Base-by-base conservation (phyloP, 2,113 vertebrate genomes). In the Taxidea taxus region DNA sequence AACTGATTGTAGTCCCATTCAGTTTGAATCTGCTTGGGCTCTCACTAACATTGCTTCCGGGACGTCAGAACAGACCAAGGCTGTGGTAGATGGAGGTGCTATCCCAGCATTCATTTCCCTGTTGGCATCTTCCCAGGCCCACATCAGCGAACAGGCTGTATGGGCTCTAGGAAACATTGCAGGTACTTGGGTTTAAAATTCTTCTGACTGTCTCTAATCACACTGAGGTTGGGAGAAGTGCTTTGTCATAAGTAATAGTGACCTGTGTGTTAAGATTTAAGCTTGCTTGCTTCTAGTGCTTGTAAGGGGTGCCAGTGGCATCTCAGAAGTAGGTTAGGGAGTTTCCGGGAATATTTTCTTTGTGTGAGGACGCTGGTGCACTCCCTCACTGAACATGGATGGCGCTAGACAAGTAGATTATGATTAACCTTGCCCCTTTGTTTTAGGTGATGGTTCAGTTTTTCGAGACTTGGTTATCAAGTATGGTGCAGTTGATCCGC, bases 161-260 rank as follows among this genome's bases (percentile, higher is more conserved):
- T 99, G 99, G 99, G 99, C 99, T 2, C 91, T 99, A 20, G 99
- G 99, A 64, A 99, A 99, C 78, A 99, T 99, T 78, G 99, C 99
- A 99, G 99, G 99, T 99, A 99, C 62, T 95, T 97, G 18, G 2
- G 0, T 34, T 10, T 74, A 72, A 82, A 83, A 37, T 93, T 89
- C 14, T 92, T 96, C 91, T n/a, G n/a, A n/a, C n/a, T 81, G 12
- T 96, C 37, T 93, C 58, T 84, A 66, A n/a, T 60, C 42, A 18
- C 81, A 68, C 54, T 83, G 85, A 84, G 78, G 13, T 78, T 87
- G 44, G 42, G 56, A 56, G 15, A 83, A 72, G 23, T 84, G 47
- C 34, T 6, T 31, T 80, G 58, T 77, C 60, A 18, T 27, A 81
- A 47, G 25, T 87, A 51, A 31, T n/a, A 78, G 23, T 77, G 49